A percentile compares a stretch with the other conserved stretches of the same genome.
Evolutionary conservation across 2,797 vertebrate species (phyloP).

Genomic region (Pangasius larnaudii): DNA sequence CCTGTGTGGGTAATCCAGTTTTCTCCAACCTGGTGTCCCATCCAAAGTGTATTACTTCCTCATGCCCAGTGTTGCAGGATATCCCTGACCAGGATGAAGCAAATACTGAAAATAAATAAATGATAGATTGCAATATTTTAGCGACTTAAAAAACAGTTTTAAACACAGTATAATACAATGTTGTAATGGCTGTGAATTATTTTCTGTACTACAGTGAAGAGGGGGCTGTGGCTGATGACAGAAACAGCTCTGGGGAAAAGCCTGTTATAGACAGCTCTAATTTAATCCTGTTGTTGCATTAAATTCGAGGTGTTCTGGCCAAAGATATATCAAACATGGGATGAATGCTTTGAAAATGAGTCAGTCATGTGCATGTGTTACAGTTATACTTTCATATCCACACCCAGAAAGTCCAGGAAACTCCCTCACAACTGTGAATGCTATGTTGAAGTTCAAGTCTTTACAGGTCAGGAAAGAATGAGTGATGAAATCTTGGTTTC

Average conservation of each 20-base stretch:
- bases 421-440: constrained; percentile 20
- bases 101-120: neutral
- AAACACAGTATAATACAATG: neutral
- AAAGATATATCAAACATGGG: constrained; percentile 34
- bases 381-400: constrained; percentile 43
- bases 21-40: neutral
- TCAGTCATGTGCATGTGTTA: constrained; percentile 42
- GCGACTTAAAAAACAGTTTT: neutral
- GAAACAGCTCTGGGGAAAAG: neutral
- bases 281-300: constrained; percentile 14
- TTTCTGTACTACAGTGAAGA: neutral
- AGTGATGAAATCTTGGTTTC: constrained; percentile 43
- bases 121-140: neutral
- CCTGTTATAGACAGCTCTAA: neutral
- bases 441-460: constrained; percentile 43
- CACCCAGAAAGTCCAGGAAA: constrained; percentile 43
- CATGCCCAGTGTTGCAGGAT: neutral
- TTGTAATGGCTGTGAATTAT: neutral
- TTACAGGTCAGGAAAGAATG: constrained; percentile 46
- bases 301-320: neutral
- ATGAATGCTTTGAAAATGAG: constrained; percentile 22
- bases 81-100: neutral
- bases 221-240: neutral
- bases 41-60: neutral
- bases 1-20: neutral